Percentiles rank a stretch among this genome's conserved stretches.
phyloP scores from a whole-genome alignment of 2,113 vertebrate genomes.

The Murina feae region DNA sequence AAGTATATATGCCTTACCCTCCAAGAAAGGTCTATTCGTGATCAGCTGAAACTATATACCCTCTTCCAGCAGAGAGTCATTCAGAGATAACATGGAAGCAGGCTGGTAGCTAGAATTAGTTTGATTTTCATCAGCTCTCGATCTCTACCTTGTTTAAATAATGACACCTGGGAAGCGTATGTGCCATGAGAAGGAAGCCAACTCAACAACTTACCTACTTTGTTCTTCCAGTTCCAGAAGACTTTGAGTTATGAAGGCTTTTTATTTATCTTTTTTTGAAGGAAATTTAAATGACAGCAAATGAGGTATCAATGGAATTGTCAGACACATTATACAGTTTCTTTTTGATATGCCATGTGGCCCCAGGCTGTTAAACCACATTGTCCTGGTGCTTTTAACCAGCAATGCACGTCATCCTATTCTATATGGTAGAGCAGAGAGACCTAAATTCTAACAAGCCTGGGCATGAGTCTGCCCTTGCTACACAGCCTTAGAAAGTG shows the following conservation, averaged over 20 bases:
- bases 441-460: not conserved
- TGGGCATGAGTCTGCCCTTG: not conserved
- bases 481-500: not conserved
- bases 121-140: not conserved
- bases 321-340: not conserved
- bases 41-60: not conserved
- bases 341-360: not conserved
- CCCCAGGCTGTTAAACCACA: not conserved
- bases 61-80: not conserved
- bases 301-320: not conserved
- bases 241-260: not conserved
- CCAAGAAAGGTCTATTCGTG: not conserved
- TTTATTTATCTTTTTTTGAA: not conserved
- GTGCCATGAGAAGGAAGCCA: not conserved
- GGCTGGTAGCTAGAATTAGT: not conserved
- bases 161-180: rapidly evolving
- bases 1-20: not conserved
- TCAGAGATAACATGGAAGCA: not conserved
- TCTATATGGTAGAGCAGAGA: not conserved
- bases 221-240: not conserved
- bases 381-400: not conserved
- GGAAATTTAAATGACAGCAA: not conserved
- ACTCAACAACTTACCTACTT: not conserved
- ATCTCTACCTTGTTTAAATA: not conserved
- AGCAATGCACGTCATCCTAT: not conserved